Evolutionary conservation across 2,797 vertebrate species (phyloP).

Genomic region (Heteromormyrus szaboi): DNA sequence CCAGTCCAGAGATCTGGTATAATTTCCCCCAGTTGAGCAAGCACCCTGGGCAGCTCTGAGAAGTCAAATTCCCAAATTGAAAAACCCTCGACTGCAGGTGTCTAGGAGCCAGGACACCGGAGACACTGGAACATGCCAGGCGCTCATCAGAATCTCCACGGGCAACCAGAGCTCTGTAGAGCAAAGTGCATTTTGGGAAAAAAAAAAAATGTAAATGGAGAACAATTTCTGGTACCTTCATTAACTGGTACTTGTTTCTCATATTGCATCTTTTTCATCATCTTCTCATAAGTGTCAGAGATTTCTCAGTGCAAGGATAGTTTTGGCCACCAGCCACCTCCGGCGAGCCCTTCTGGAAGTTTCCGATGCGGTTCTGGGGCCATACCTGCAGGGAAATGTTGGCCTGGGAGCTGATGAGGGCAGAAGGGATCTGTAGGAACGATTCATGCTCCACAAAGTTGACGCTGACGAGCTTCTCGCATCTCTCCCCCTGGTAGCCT

Average conservation of each 20-base stretch:
- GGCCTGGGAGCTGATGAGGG: constrained; percentile 72
- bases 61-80: background rate
- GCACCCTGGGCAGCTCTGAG: constrained; percentile 9
- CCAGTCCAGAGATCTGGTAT: background rate
- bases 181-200: background rate
- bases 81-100: background rate
- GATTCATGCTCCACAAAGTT: constrained; percentile 90
- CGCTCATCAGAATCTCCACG: background rate
- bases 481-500: constrained; percentile 84
- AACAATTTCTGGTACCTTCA: background rate
- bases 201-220: background rate
- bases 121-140: background rate
- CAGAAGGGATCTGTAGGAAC: constrained; percentile 84
- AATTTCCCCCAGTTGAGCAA: background rate
- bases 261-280: background rate
- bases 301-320: background rate
- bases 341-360: background rate
- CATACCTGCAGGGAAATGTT: constrained; percentile 94
- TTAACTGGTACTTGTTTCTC: background rate
- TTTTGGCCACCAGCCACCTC: background rate
- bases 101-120: background rate
- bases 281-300: background rate
- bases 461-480: constrained; percentile 86
- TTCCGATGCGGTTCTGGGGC: background rate
- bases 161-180: background rate